These are phyloP conservation scores for Porites evermanni DNA, from an alignment of 92 coral and sea anemone genomes.

Conservation along the genomic window DNA sequence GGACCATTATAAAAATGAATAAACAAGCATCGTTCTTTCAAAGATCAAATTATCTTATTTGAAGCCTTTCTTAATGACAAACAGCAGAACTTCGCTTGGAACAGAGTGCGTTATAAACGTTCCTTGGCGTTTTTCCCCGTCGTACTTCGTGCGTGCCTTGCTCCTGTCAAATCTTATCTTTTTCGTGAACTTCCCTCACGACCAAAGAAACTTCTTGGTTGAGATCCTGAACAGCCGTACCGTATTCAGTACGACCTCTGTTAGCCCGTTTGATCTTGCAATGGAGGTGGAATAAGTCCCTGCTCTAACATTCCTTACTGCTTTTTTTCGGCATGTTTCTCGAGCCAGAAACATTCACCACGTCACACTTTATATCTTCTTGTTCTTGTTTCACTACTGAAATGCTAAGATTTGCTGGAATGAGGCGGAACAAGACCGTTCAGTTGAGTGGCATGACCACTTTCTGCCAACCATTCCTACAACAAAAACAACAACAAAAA, in stretches of 20 bases:
- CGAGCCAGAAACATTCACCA: neutral
- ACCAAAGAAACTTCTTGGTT: too few species aligned
- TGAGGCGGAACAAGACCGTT: conserved; percentile 94
- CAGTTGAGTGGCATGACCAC: conserved; percentile 88
- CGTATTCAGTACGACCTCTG: too few species aligned
- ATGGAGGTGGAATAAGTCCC: too few species aligned
- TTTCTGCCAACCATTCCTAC: conserved; percentile 96
- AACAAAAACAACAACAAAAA: too few species aligned
- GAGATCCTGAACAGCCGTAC: too few species aligned
- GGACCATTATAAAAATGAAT: too few species aligned
- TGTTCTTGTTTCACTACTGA: neutral
- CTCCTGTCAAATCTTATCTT: too few species aligned
- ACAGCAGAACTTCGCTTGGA: neutral
- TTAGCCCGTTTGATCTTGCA: too few species aligned
- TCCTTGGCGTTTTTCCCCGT: neutral
- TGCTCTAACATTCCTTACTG: neutral
- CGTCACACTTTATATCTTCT: neutral
- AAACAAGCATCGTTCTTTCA: too few species aligned
- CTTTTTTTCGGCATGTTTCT: neutral
- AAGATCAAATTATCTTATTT: too few species aligned
- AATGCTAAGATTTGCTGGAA: conserved; percentile 55
- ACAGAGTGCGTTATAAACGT: neutral
- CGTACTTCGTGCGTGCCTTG: neutral
- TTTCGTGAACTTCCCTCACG: too few species aligned
- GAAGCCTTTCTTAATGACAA: too few species aligned